Base-by-base conservation (phyloP, 2,113 vertebrate genomes). In the Promerops cafer region DNA sequence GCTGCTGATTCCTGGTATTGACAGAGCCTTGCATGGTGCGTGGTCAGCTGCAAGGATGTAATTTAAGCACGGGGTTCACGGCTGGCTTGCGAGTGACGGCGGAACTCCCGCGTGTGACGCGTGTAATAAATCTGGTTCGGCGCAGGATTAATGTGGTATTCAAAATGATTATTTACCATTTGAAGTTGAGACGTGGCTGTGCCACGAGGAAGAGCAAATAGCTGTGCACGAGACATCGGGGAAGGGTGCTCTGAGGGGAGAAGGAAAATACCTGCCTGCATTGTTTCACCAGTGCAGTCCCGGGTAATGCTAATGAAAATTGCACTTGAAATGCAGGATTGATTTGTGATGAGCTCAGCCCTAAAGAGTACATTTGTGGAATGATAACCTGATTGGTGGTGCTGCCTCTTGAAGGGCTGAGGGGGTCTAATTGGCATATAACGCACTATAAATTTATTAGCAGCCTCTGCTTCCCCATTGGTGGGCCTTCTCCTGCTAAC, bases 391-490 rank as follows among this genome's bases (percentile, higher is more conserved):
- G 96, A 93, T 83, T 87, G 95, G 95, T 90, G 37, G 65, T 40
- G 21, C 82, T 93, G 95, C 95, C 90, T 96, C 96, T 87, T 56
- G 83, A 85, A 94, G 86, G 93, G 96, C 94, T 96, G 92, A 66
- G 42, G 69, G 77, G 89, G 63, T 90, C 97, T 98, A 97, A 97
- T 97, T 97, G 97, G 96, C 97, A 93, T 94, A 96, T 96, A 98
- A 98, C 90, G 93, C 97, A 91, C 97, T 97, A 97, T 98, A 97
- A 98, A 98, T 98, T 97, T 97, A 97, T 98, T 96, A 98, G 96
- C 56, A 31, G 64, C 85, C 87, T 61, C 84, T 56, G 61, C 91
- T 71, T 82, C 94, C 95, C 91, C 93, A 97, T 97, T 98, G 97
- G 97, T 21, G 24, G 93, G 53, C 72, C 49, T 84, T 87, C 87